Base-by-base conservation (phyloP, 2,888 invertebrate species). In the Trachelus tabidus region DNA sequence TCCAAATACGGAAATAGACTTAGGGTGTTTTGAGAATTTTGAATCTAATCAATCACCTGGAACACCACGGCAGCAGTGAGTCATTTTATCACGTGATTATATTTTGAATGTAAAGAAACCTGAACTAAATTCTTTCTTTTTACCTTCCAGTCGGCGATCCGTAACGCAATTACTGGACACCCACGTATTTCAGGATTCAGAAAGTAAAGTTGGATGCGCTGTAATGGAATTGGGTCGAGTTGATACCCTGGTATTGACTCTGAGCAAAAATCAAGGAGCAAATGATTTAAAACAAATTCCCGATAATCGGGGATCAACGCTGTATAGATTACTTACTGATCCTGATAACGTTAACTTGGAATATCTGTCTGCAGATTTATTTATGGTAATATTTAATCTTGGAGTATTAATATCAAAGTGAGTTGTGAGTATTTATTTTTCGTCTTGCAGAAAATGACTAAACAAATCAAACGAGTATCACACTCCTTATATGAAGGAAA, bases 261-360 rank as follows among this genome's bases (percentile, higher is more conserved):
- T 93, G 77, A 91, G 93, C 69, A 90, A 92, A 81, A 93, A 92
- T 83, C 93, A 93, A 86, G 87, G 89, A 77, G 89, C 90, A 33
- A 91, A 92, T 75, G 93, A 94, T 85, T 88, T 92, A 77, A 90
- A 91, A 74, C 92, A 93, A 82, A 91, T 94, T 78, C 93, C 94
- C 15, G 92, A 93, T 77, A 93, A 93, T 82, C 92, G 93, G 76
- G 94, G 94, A 31, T 93, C 94, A 3, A 92, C 93, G 1, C 90
- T 94, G 34, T 93, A 93, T 83, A 93, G 94, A 86, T 92, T 95
- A 74, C 89, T 94, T 73, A 92, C 93, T 30, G 93, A 94, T 85
- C 94, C 95, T 34, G 94, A 95, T 89, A 92, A 92, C 83, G 93
- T 94, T 12, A 91, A 92, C 77, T 89, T 95, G 75, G 94, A 94